A percentile compares a stretch with the other conserved stretches of the same genome.
Evolutionary conservation across 53 echinoderm and acorn worm species (phyloP).

Genomic region (Zoroaster sp.): DNA sequence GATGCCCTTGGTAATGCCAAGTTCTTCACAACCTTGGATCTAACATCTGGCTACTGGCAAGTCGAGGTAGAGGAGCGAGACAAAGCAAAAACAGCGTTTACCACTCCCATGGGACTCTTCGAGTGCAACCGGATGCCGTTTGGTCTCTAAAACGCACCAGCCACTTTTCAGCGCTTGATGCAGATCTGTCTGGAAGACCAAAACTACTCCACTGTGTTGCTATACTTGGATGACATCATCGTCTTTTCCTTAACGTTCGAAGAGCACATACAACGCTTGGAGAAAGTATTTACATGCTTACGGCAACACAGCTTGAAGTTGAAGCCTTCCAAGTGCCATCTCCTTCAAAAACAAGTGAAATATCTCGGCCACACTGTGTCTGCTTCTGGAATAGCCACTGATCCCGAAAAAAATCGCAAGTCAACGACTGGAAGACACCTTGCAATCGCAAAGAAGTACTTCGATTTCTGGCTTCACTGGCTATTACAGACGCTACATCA

Average conservation of each 20-base stretch:
- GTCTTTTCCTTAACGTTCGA: constrained; percentile 59
- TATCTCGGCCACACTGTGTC: constrained; percentile 67
- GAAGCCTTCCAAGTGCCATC: constrained; percentile 65
- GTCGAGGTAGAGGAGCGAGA: constrained; percentile 43
- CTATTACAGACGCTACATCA: constrained; percentile 52
- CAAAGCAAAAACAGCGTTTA: constrained; percentile 42
- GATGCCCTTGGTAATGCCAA: not conserved
- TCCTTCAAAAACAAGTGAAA: constrained; percentile 52
- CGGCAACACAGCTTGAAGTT: constrained; percentile 62
- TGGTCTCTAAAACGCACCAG: constrained; percentile 59
- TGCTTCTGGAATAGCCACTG: constrained; percentile 48
- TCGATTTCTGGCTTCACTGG: constrained; percentile 47
- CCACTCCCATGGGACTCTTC: constrained; percentile 29
- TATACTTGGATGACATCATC: constrained; percentile 67
- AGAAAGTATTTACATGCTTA: constrained; percentile 26
- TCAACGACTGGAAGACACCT: constrained; percentile 24
- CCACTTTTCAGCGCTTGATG: constrained; percentile 67
- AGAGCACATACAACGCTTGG: constrained; percentile 33
- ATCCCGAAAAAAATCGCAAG: constrained; percentile 27
- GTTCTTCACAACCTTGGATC: not conserved
- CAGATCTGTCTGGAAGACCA: constrained; percentile 43
- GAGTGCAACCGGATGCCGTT: constrained; percentile 69
- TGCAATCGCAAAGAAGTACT: constrained; percentile 26
- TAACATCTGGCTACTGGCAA: constrained; percentile 65
- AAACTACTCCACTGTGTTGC: constrained; percentile 48